Evolutionary conservation across 2,888 invertebrate genomes (phyloP).

Genomic region (Eledona agricola): DNA sequence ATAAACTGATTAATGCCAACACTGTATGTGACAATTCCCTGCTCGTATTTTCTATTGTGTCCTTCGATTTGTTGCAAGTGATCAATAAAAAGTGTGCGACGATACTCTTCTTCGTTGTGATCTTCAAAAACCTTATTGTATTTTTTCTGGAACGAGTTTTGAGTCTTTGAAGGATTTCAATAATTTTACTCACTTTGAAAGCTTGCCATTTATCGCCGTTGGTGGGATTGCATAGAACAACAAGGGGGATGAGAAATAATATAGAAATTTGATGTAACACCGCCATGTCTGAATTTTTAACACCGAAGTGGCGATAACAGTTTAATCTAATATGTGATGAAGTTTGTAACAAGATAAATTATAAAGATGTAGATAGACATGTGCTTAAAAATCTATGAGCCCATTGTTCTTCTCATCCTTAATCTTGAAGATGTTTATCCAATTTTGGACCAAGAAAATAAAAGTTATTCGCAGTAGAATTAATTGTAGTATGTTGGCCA

Average conservation of each 20-base stretch:
- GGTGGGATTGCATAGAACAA: slow-evolving; percentile 1
- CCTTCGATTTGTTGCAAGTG: slow-evolving; percentile 41
- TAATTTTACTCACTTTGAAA: slow-evolving; percentile 3
- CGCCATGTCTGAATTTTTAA: too few relatives aligned
- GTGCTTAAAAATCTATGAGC: too few relatives aligned
- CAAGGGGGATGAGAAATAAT: slow-evolving; percentile 41
- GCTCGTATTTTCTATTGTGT: slow-evolving; percentile 38
- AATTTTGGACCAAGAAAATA: too few relatives aligned
- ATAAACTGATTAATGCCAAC: slow-evolving; percentile 60
- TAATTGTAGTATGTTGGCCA: too few relatives aligned
- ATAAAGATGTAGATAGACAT: too few relatives aligned
- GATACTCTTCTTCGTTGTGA: slow-evolving; percentile 6
- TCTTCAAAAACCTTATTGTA: neutral
- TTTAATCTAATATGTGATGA: too few relatives aligned
- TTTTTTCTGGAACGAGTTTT: slow-evolving; percentile 1
- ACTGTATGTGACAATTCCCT: slow-evolving; percentile 37
- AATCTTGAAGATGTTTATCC: too few relatives aligned
- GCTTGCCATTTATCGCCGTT: neutral
- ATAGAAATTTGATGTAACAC: too few relatives aligned
- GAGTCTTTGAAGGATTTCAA: neutral
- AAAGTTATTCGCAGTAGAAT: too few relatives aligned
- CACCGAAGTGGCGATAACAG: too few relatives aligned
- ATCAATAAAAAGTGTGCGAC: slow-evolving; percentile 13
- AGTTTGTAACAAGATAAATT: too few relatives aligned
- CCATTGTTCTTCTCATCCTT: too few relatives aligned